Percentiles rank a stretch among this genome's conserved stretches.
These are phyloP conservation scores for Sorex fumeus DNA, from an alignment of 2,113 vertebrate species.

Conservation along the genomic window DNA sequence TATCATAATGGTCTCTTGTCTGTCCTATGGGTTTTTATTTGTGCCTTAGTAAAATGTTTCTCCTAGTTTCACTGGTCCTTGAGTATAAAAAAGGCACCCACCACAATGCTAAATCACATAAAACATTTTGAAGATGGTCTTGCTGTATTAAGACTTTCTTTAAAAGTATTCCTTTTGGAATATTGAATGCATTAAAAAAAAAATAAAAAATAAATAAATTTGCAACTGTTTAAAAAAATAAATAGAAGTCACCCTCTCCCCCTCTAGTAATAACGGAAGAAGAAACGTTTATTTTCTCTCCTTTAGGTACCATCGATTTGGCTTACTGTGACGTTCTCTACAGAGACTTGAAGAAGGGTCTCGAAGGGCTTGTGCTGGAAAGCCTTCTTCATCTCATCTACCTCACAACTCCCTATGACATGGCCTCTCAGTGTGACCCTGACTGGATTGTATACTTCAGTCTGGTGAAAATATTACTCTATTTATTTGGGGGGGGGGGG, in stretches of 20 bases:
- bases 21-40: too few relatives aligned
- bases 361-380: conserved; percentile 95
- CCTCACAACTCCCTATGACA: conserved; percentile 95
- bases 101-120: not conserved
- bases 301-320: conserved; percentile 95
- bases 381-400: conserved; percentile 95
- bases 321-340: conserved; percentile 92
- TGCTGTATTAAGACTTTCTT: not conserved
- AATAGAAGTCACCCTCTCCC: not conserved
- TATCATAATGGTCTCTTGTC: too few relatives aligned
- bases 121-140: not conserved
- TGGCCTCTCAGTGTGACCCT: conserved; percentile 91
- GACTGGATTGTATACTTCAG: conserved; percentile 96
- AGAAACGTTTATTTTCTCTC: conserved; percentile 33
- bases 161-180: too few relatives aligned
- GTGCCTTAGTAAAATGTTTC: too few relatives aligned
- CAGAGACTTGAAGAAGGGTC: conserved; percentile 93
- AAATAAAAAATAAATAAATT: too few relatives aligned
- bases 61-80: too few relatives aligned
- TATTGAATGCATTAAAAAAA: too few relatives aligned
- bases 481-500: too few relatives aligned
- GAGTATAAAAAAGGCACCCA: too few relatives aligned
- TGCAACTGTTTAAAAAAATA: too few relatives aligned
- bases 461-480: conserved; percentile 89
- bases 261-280: conserved; percentile 13